Evolutionary conservation across 2,888 invertebrate species (phyloP), one percentile per base, ranked within the genome.

Genomic region (Pasiphila rectangulata): DNA sequence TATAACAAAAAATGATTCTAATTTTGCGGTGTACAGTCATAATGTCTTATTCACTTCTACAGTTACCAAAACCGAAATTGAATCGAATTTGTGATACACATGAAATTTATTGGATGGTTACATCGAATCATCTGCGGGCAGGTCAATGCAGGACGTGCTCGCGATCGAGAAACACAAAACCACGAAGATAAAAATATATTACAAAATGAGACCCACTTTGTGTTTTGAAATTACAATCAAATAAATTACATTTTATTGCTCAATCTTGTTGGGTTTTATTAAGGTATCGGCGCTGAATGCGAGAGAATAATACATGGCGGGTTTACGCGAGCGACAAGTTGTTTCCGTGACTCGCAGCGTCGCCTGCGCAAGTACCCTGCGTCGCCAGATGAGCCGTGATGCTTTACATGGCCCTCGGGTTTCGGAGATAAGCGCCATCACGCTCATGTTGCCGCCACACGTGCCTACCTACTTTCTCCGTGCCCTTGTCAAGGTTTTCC

Each of bases 211-310:
- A 71, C 72, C 83, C 83, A 85, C 83, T 87, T 86, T 86, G 85
- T 88, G 85, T 86, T 87, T 86, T 86, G 84, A 85, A 87, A 88
- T 87, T 86, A 88, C 88, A 87, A 85, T 87, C 86, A 83, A 84
- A 88, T 88, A 88, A 88, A 88, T 88, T 88, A 87, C 85, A 73
- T 87, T 88, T 88, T 88, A 88, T 88, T 88, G 84, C 87, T 88
- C 87, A 88, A 88, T 88, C 86, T 86, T 75, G 87, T 87, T 87
- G 83, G 83, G 73, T 87, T 87, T 87, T 88, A 87, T 87, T 85
- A 86, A 85, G 87, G 88, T 87, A 85, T 83, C 85, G 85, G 82
- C 79, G 75, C 80, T 83, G 81, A 79, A 79, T 76, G 77, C 71
- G 75, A 78, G 78, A 74, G 79, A 75, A 86, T 86, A 82, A 86